Evolutionary conservation across 2,888 invertebrate genomes (phyloP).

Genomic region (Synanthedon vespiformis): DNA sequence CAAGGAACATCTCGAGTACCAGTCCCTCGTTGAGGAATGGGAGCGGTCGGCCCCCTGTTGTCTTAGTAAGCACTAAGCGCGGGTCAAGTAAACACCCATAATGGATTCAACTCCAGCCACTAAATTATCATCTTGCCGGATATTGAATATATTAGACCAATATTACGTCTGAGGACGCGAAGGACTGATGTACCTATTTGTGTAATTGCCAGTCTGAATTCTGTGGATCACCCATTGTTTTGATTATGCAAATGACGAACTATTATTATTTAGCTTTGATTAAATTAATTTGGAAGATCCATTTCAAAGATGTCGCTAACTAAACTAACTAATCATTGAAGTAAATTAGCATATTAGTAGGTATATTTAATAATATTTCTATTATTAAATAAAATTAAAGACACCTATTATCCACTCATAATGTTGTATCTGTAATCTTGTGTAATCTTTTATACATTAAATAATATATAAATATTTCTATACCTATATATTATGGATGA

Average conservation of each 20-base stretch:
- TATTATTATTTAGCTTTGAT: background rate
- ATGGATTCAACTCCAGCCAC: conserved; percentile 62
- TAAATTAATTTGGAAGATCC: background rate
- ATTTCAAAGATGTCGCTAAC: too few relatives aligned
- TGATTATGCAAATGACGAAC: conserved; percentile 4
- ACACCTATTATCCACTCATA: too few relatives aligned
- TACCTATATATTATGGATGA: too few relatives aligned
- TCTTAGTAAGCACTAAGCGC: conserved; percentile 69
- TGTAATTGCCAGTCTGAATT: conserved; percentile 37
- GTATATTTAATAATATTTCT: too few relatives aligned
- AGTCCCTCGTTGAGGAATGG: conserved; percentile 2
- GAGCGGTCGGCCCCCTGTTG: conserved; percentile 56
- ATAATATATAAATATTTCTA: too few relatives aligned
- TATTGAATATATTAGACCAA: conserved; percentile 68
- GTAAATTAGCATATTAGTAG: too few relatives aligned
- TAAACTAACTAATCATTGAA: too few relatives aligned
- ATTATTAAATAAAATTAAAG: too few relatives aligned
- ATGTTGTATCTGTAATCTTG: too few relatives aligned
- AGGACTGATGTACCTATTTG: conserved; percentile 32
- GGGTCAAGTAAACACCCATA: conserved; percentile 71
- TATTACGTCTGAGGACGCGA: conserved; percentile 47
- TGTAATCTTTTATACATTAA: too few relatives aligned
- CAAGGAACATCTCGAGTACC: background rate
- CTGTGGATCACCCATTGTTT: conserved; percentile 5
- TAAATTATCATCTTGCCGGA: conserved; percentile 67